A percentile compares a stretch with the other conserved stretches of the same genome.
Conservation (phyloP, 2,888 invertebrate genomes). For the Philonicus albiceps region DNA sequence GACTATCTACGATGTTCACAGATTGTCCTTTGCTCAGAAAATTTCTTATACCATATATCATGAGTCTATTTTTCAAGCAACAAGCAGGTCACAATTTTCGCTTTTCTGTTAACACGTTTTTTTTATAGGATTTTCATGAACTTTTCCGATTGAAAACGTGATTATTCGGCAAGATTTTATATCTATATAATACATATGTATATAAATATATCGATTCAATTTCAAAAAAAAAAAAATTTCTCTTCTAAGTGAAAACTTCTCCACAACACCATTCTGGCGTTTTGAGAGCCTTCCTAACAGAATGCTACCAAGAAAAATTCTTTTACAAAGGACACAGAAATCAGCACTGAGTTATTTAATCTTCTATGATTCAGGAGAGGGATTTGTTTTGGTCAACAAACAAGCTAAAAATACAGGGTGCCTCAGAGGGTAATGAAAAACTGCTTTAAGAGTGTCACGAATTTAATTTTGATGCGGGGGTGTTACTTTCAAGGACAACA, state of each 20-base stretch:
- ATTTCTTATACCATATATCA: background rate
- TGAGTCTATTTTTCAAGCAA: too few relatives aligned
- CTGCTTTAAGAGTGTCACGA: background rate
- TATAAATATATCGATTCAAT: background rate
- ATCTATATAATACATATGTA: background rate
- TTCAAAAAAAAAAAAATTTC: background rate
- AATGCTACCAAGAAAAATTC: background rate
- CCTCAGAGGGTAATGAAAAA: background rate
- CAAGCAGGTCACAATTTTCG: background rate
- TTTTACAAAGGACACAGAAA: background rate
- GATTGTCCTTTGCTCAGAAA: background rate
- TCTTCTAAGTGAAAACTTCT: background rate
- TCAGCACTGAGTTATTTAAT: slow-evolving; percentile 4
- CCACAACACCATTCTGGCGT: background rate
- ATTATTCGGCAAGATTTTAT: background rate
- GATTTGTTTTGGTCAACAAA: background rate
- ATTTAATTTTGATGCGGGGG: background rate
- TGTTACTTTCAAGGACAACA: background rate
- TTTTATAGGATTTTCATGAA: background rate
- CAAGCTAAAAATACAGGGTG: background rate
- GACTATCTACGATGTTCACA: background rate
- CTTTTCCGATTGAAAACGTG: background rate
- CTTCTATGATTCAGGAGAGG: background rate
- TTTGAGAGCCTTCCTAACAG: background rate
- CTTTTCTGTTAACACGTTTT: background rate